A percentile compares a stretch with the other conserved stretches of the same genome.
These are phyloP conservation scores for Ditylenchus weischeri DNA, from an alignment of 2,888 invertebrate genomes.

Conservation along the genomic window DNA sequence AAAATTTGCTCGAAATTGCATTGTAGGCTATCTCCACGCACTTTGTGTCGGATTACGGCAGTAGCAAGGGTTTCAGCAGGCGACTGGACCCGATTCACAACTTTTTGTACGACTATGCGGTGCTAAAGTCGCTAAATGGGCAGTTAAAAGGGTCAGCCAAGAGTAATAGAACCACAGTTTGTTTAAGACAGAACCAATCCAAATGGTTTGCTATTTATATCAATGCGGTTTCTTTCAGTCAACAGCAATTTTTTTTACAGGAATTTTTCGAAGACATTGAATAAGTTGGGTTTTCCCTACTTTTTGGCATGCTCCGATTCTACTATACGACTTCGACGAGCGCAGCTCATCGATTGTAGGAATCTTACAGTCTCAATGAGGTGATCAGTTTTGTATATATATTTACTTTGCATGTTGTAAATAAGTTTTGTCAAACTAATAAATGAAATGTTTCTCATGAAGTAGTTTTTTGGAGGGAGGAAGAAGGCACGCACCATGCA, in stretches of 20 bases:
- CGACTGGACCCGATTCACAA: constrained; percentile 22
- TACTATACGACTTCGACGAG: constrained; percentile 17
- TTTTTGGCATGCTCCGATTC: constrained; percentile 25
- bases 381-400: too few relatives aligned
- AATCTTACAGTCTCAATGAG: not conserved
- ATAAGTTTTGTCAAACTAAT: too few relatives aligned
- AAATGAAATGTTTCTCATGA: too few relatives aligned
- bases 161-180: not conserved
- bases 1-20: not conserved
- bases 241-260: constrained; percentile 12
- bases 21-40: constrained; percentile 42
- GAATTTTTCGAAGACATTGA: constrained; percentile 8
- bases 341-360: constrained; percentile 17
- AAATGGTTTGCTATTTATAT: constrained; percentile 17
- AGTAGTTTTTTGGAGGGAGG: too few relatives aligned
- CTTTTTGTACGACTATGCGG: constrained; percentile 28
- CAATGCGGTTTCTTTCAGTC: not conserved
- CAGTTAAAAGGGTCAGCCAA: not conserved
- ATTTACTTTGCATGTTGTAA: too few relatives aligned
- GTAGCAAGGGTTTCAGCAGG: constrained; percentile 19
- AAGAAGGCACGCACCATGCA: too few relatives aligned
- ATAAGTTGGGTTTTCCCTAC: constrained; percentile 27
- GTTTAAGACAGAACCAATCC: constrained; percentile 14
- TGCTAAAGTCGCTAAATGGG: constrained; percentile 1
- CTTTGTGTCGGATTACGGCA: constrained; percentile 39